Evolutionary conservation across 2,797 vertebrate genomes (phyloP).

Genomic region (Takifugu ocellatus): DNA sequence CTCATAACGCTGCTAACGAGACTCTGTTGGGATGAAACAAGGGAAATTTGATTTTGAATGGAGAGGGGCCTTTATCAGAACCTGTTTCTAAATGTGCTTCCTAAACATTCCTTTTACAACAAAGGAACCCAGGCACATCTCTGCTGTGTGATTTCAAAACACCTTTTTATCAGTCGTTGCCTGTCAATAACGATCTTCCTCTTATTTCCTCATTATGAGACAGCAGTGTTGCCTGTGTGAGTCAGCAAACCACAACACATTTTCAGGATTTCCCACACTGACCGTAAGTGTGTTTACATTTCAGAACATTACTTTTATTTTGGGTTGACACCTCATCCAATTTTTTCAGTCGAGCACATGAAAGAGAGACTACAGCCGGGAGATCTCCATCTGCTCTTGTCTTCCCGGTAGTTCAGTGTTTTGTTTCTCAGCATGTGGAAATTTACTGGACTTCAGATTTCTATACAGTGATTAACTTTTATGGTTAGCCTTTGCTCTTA

Average conservation of each 20-base stretch:
- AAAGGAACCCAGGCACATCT: constrained; percentile 24
- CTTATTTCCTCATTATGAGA: constrained; percentile 38
- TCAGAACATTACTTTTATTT: constrained; percentile 5
- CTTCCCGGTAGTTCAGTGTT: constrained; percentile 61
- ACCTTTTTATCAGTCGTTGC: constrained; percentile 19
- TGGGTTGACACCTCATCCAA: not conserved
- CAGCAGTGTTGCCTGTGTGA: constrained; percentile 36
- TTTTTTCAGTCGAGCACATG: constrained; percentile 20
- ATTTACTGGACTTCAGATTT: constrained; percentile 83
- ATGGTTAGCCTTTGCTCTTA: constrained; percentile 79
- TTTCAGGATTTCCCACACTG: constrained; percentile 51
- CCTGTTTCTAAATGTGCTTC: constrained; percentile 9
- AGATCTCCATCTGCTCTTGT: constrained; percentile 58
- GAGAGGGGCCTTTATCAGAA: constrained; percentile 17
- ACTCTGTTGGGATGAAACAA: not conserved
- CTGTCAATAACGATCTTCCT: constrained; percentile 23
- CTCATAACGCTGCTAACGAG: not conserved
- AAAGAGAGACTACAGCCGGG: constrained; percentile 28
- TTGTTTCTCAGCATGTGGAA: constrained; percentile 78
- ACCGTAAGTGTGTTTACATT: constrained; percentile 16
- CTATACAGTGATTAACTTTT: constrained; percentile 86
- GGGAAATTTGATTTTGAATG: not conserved
- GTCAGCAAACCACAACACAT: constrained; percentile 50
- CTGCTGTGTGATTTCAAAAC: constrained; percentile 34
- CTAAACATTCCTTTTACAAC: constrained; percentile 47